Evolutionary conservation across 2,797 vertebrate species (phyloP), one percentile per base, ranked within the genome.

Genomic region (Alfaro cultratus): DNA sequence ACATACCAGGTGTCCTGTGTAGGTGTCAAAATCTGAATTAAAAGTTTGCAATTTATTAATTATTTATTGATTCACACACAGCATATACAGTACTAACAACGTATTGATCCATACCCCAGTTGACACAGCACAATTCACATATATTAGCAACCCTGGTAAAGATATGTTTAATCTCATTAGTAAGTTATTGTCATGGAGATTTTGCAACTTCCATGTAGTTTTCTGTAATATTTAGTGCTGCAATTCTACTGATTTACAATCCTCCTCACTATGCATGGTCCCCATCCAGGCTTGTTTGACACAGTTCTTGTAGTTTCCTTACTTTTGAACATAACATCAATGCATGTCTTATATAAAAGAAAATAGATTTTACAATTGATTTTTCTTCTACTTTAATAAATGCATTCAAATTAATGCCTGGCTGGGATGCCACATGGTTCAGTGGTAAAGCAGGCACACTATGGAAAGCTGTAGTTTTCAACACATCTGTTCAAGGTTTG

Each of bases 21-120:
- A 74, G 29, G 41, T 73, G 34, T 41, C 49, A 21, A 73, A 75
- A 60, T 75, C 41, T 29, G 79, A 16, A 2, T 71, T 31, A 26
- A n/a, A n/a, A 77, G 29, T 36, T 77, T 72, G 4, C n/a, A 4
- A 55, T 78, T 83, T 51, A 26, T 79, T 11, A 85, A 57, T 71
- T 53, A 46, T 46, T 77, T 36, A 76, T n/a, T 26, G 0, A 75
- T 72, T 73, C 13, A 45, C 12, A 31, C 57, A 60, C 29, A 60
- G 12, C 13, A 31, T 60, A 60, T 60, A 41, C 39, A 41, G 39
- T 41, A 31, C 57, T 29, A 31, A 60, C 31, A 1, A 13, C 16
- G 29, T 31, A 60, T 60, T 31, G 29, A 60, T 31, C 57, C 16
- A 64, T 64, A 2, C 18, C 18, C 62, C 34, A 36, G 12, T 29